Base-by-base conservation (phyloP, 2,113 vertebrate genomes). In the Holacanthus passer region DNA sequence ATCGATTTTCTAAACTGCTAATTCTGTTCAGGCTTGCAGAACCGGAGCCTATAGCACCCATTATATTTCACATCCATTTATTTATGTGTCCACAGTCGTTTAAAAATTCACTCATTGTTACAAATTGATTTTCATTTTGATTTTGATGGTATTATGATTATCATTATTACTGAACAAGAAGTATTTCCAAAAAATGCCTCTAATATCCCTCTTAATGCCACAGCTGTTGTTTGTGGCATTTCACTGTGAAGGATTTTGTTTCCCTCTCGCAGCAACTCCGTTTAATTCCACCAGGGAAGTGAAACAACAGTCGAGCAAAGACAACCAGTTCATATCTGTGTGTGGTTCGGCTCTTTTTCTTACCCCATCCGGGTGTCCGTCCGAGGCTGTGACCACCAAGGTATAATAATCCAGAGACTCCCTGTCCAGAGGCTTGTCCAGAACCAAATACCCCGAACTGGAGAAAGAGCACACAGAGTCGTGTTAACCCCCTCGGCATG, bases 401-500 rank as follows among this genome's bases (percentile, higher is more conserved):
- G 96, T 96, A 82, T 99, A 99, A 85, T 95, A 96, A 89, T 99
- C 98, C 0, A 96, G 95, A 86, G 95, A 95, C 85, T 99, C 98
- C 65, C 98, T 95, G 95, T 99, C 98, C 95, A 99, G 89, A 24
- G 96, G 89, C 88, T 97, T 97, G 53, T 93, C 95, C 94, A 99
- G 95, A 80, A 96, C 87, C 90, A 99, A 94, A 86, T 96, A 95
- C 35, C 98, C 98, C 52, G 96, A 96, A 83, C 98, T 99, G 94
- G 50, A 64, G 80, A 91, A 45, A 81, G 69, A 87, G 65, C 83
- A 82, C 29, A 77, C 20, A 77, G 1, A 77, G 32, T 29, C 47
- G 7, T 10, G 48, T 87, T 73, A 80, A 60, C 35, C 19, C 43
- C 20, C 1, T 2, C 60, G 31, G 5, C 27, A 56, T 35, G 48